Evolutionary conservation across 2,797 vertebrate species (phyloP), one percentile per base, ranked within the genome.

Genomic region (Mormyrus hasselquistii): DNA sequence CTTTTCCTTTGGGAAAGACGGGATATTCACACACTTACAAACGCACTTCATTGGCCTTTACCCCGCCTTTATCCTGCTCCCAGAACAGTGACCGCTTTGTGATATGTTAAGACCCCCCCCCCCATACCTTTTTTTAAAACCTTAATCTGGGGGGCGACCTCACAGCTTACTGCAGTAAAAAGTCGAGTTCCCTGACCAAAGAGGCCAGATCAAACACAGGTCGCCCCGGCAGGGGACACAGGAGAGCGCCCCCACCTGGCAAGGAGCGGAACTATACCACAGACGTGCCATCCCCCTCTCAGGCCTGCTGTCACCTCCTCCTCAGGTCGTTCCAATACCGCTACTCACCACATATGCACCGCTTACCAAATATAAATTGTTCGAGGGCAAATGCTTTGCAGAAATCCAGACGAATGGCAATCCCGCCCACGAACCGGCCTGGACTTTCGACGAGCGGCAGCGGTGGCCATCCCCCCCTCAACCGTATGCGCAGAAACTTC

Each of bases 21-120:
- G 50, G 12, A 38, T 29, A 38, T 86, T 55, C 22, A 86, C 85
- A 86, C 52, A 55, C 84, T 86, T 38, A 84, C 73, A 79, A 79
- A 41, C 16, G 6, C 9, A 38, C 52, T 19, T 12, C 52, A 55
- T 19, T 25, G 84, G 52, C 14, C 52, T 53, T 49, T 53, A 52
- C 29, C 14, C 25, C 52, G 2, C 52, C 84, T 6, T 53, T 53
- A 52, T 86, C 49, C 85, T 55, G 25, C 52, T 86, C 44, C 10
- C 1, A 16, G 22, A 53, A 53, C 85, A 55, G 85, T 50, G 83
- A 85, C 83, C 29, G 34, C 85, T 87, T 87, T 87, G 85, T 87
- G 85, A 53, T 19, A 10, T 86, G 52, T 47, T 44, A n/a, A 79
- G 73, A 8, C 73, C 14, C 73, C 59, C 59, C 50, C 22, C 65